Evolutionary conservation across 2,113 vertebrate species (phyloP).

Genomic region (Ochotona princeps): DNA sequence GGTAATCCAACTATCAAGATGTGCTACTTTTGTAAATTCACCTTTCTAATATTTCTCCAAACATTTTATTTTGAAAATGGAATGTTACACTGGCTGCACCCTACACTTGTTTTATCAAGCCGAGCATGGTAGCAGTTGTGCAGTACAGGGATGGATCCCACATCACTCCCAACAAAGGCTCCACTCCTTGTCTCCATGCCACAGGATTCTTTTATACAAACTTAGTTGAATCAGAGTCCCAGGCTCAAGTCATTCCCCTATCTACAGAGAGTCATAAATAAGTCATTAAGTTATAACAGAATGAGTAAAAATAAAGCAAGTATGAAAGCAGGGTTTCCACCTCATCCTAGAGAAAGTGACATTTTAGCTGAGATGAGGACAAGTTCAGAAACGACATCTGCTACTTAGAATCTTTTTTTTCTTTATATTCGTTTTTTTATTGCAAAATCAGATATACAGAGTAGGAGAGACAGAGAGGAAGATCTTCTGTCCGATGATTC

Average conservation of each 20-base stretch:
- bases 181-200: fast-evolving
- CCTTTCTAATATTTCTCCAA: no score
- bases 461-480: no score
- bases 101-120: not conserved
- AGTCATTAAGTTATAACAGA: not conserved
- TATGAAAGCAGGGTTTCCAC: not conserved
- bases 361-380: not conserved
- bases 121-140: not conserved
- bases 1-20: not conserved
- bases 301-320: not conserved
- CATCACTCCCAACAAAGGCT: not conserved
- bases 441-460: no score
- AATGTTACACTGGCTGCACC: not conserved
- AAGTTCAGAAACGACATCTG: not conserved
- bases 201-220: not conserved
- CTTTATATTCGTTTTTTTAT: no score
- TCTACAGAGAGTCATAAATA: not conserved
- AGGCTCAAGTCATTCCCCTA: no score
- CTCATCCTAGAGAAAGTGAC: not conserved
- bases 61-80: not conserved
- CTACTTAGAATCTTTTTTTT: no score
- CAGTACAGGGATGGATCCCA: not conserved
- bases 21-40: not conserved
- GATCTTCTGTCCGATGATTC: no score
- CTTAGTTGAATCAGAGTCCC: not conserved